Conservation (phyloP, 2,888 invertebrate species). For the Allolobophora icterica region DNA sequence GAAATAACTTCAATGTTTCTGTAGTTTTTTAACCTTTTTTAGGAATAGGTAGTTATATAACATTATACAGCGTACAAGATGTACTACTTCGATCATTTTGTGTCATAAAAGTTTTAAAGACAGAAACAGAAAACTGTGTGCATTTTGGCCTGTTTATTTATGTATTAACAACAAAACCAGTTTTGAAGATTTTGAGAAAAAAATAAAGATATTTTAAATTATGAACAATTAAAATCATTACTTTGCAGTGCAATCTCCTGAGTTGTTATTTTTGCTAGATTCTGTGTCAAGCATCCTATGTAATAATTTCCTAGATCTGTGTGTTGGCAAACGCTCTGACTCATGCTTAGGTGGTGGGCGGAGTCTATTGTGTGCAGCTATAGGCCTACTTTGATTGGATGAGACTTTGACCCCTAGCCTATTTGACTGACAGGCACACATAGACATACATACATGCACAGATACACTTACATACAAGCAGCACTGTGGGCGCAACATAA, state of each 20-base stretch:
- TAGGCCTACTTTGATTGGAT: too few relatives aligned
- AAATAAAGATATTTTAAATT: background rate
- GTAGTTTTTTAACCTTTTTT: constrained; percentile 2
- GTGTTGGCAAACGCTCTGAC: too few relatives aligned
- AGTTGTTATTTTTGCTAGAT: background rate
- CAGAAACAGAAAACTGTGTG: background rate
- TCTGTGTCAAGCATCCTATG: too few relatives aligned
- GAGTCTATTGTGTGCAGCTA: too few relatives aligned
- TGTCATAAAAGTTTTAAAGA: background rate
- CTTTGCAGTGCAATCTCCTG: background rate
- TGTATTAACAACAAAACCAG: background rate
- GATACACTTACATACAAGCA: too few relatives aligned
- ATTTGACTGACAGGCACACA: too few relatives aligned
- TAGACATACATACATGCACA: too few relatives aligned
- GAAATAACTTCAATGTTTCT: background rate
- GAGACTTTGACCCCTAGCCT: too few relatives aligned
- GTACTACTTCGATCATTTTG: background rate
- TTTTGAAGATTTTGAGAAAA: background rate
- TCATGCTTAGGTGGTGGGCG: too few relatives aligned
- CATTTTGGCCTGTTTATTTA: background rate
- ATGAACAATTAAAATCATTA: background rate
- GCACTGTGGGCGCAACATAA: too few relatives aligned
- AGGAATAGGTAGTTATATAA: constrained; percentile 6
- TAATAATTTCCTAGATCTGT: too few relatives aligned
- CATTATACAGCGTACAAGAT: background rate